Conservation (phyloP, 2,888 invertebrate species). For the Drosophila basisetae region DNA sequence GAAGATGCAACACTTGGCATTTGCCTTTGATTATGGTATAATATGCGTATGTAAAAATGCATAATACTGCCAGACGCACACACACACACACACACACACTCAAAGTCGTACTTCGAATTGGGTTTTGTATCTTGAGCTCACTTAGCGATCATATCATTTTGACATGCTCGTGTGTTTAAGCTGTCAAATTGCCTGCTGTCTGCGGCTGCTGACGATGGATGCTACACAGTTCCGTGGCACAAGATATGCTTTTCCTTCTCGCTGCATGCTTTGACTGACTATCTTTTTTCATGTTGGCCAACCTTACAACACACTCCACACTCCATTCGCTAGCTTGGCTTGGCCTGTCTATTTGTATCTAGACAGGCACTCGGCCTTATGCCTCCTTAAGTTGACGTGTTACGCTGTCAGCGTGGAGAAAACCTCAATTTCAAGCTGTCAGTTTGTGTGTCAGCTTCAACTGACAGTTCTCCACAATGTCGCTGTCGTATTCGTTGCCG, state of each 20-base stretch:
- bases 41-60: slow-evolving; percentile 41
- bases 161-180: slow-evolving; percentile 81
- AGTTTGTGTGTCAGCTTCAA: slow-evolving; percentile 84
- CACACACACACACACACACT: neutral
- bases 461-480: slow-evolving; percentile 82
- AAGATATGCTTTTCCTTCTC: slow-evolving; percentile 29
- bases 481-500: slow-evolving; percentile 39
- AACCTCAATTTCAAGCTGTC: slow-evolving; percentile 84
- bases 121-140: slow-evolving; percentile 58
- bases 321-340: slow-evolving; percentile 17
- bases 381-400: slow-evolving; percentile 81
- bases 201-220: slow-evolving; percentile 53
- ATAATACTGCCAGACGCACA: slow-evolving; percentile 15
- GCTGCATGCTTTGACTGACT: slow-evolving; percentile 52
- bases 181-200: slow-evolving; percentile 80
- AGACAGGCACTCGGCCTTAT: slow-evolving; percentile 80
- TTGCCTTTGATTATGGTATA: slow-evolving; percentile 63
- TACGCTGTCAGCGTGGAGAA: slow-evolving; percentile 82
- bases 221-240: slow-evolving; percentile 26
- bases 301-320: slow-evolving; percentile 28
- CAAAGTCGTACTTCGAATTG: neutral
- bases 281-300: slow-evolving; percentile 58
- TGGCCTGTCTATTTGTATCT: slow-evolving; percentile 77
- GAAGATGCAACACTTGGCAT: slow-evolving; percentile 72
- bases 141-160: slow-evolving; percentile 81